Percentiles rank a stretch among this genome's conserved stretches.
Evolutionary conservation across 2,113 vertebrate species (phyloP).

Genomic region (Lethenteron reissneri): DNA sequence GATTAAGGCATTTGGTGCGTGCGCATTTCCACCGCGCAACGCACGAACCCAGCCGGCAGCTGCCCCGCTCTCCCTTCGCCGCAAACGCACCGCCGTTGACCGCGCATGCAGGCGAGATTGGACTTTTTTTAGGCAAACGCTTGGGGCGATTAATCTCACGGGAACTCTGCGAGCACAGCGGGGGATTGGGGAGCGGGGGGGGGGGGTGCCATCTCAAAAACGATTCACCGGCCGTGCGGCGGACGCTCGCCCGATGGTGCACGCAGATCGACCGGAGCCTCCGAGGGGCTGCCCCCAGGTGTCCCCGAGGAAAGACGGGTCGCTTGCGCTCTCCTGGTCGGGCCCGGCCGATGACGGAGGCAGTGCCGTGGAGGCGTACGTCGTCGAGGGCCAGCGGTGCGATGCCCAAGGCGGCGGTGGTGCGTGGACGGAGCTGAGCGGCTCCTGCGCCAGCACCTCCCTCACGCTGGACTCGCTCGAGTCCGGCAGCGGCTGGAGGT

Average conservation of each 20-base stretch:
- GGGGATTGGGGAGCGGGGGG: too few species aligned
- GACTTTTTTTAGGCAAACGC: too few species aligned
- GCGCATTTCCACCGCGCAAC: too few species aligned
- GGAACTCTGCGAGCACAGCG: too few species aligned
- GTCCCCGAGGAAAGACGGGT: conserved; percentile 54
- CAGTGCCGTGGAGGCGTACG: conserved; percentile 75
- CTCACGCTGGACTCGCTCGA: conserved; percentile 55
- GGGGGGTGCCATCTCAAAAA: too few species aligned
- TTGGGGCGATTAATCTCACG: too few species aligned
- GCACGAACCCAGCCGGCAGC: too few species aligned
- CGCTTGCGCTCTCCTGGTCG: conserved; percentile 76
- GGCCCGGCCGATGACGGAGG: conserved; percentile 84
- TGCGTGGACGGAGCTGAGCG: conserved; percentile 53
- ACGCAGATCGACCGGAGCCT: conserved; percentile 75
- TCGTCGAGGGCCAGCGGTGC: conserved; percentile 33
- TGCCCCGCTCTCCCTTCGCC: too few species aligned
- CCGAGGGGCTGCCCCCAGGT: conserved; percentile 58
- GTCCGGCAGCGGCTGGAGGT: conserved; percentile 62
- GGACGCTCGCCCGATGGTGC: background rate
- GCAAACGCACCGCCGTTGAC: too few species aligned
- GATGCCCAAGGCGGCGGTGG: background rate
- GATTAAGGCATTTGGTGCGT: too few species aligned
- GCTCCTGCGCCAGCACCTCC: conserved; percentile 80
- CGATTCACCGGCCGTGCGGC: too few species aligned
- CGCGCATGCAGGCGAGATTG: too few species aligned